These are phyloP conservation scores for Drosophila bipectinata DNA, from an alignment of 1,140 invertebrate genomes.

Conservation along the genomic window DNA sequence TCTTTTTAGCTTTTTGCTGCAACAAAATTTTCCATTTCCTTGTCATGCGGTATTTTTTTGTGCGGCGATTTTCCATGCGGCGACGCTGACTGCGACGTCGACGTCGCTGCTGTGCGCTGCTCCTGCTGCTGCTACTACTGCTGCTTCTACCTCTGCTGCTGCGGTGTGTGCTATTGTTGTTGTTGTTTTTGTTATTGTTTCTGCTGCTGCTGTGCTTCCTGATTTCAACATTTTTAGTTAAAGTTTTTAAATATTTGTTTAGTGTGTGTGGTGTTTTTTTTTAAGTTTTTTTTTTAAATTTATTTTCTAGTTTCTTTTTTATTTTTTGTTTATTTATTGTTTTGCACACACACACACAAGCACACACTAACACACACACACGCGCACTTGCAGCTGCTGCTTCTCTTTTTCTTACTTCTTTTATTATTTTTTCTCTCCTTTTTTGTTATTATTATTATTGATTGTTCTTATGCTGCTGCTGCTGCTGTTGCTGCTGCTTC, in stretches of 20 bases:
- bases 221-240: not conserved
- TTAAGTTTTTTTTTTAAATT: not conserved
- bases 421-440: slow-evolving; percentile 8
- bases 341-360: slow-evolving; percentile 10
- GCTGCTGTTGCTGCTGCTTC: not conserved
- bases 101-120: slow-evolving; percentile 21
- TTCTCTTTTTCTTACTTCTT: slow-evolving; percentile 4
- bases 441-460: slow-evolving; percentile 52
- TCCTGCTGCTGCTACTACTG: slow-evolving; percentile 4
- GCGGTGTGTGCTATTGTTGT: slow-evolving; percentile 16
- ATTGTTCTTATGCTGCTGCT: slow-evolving; percentile 26
- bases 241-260: too few relatives aligned
- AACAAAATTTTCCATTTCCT: slow-evolving; percentile 48
- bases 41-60: slow-evolving; percentile 56
- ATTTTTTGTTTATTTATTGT: slow-evolving; percentile 13
- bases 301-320: slow-evolving; percentile 39
- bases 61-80: slow-evolving; percentile 36
- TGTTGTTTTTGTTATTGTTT: slow-evolving; percentile 36
- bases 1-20: slow-evolving; percentile 11
- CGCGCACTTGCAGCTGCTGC: slow-evolving; percentile 35
- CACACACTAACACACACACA: slow-evolving; percentile 24
- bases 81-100: slow-evolving; percentile 44
- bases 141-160: slow-evolving; percentile 17
- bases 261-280: not conserved
- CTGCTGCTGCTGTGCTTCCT: slow-evolving; percentile 8